Conservation (phyloP, 2,888 invertebrate species). For the Pemphredon lugubris region DNA sequence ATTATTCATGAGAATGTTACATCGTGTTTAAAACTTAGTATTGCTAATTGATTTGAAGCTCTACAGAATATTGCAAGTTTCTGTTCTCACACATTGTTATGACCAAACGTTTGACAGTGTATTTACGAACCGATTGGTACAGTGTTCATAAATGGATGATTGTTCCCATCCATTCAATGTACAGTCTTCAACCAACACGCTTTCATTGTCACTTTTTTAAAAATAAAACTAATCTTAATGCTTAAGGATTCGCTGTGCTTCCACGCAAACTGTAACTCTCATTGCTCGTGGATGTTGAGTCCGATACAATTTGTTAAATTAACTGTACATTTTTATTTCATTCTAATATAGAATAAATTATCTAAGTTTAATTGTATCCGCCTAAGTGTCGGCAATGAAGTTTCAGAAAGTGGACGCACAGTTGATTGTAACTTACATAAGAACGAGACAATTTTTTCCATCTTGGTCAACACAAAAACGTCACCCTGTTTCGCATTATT, state of each 20-base stretch:
- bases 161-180: slow-evolving; percentile 30
- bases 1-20: slow-evolving; percentile 19
- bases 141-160: slow-evolving; percentile 34
- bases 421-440: slow-evolving; percentile 46
- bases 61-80: slow-evolving; percentile 31
- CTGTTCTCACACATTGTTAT: slow-evolving; percentile 22
- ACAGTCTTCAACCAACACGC: slow-evolving; percentile 56
- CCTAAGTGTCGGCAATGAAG: slow-evolving; percentile 55
- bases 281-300: slow-evolving; percentile 37
- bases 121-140: slow-evolving; percentile 43
- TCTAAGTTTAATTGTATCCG: slow-evolving; percentile 64
- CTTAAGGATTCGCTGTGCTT: slow-evolving; percentile 54
- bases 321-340: slow-evolving; percentile 59
- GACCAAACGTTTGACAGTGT: slow-evolving; percentile 27
- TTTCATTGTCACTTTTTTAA: slow-evolving; percentile 25
- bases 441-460: slow-evolving; percentile 48
- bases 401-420: slow-evolving; percentile 65
- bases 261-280: slow-evolving; percentile 58
- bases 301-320: slow-evolving; percentile 60
- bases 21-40: slow-evolving; percentile 19
- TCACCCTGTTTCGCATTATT: slow-evolving; percentile 75
- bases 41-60: slow-evolving; percentile 32
- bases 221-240: slow-evolving; percentile 59
- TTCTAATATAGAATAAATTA: slow-evolving; percentile 75
- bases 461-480: slow-evolving; percentile 67